Base-by-base conservation (phyloP, 2,888 invertebrate genomes). In the Enoplolaimus lenunculus region DNA sequence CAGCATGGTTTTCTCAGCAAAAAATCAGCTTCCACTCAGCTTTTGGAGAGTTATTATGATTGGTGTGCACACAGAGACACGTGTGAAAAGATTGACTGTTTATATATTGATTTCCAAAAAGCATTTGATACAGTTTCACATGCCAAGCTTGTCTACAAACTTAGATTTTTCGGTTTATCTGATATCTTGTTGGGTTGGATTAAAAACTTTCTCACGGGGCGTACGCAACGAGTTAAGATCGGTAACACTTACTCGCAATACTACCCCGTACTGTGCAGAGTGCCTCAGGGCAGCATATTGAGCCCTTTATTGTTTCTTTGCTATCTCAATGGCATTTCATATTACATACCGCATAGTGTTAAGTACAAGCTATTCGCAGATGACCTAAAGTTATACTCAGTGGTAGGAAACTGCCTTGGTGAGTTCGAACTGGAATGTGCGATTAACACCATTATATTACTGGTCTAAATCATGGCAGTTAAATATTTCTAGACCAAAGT, bases 61-160 rank as follows among this genome's bases (percentile, higher is more conserved):
- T 62, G 62, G 62, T 26, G 62, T 31, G 7, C 7, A 7, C 16
- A 7, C 16, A 13, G 7, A 13, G 62, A n/a, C n/a, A 7, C 7
- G 16, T 13, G 62, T 26, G 13, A 62, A 16, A 29, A 7, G 7
- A 31, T n/a, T 62, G 62, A 62, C n/a, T 26, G 29, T n/a, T 16
- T 62, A 13, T 45, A 45, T 21, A 45, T 45, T 7, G 45, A 45
- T 45, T 45, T 45, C 45, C 45, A 45, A 45, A 45, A 45, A 21
- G 45, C 45, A 45, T 45, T 45, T 45, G 45, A 45, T 21, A 13
- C 7, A 13, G 45, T 62, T 62, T 62, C 62, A 16, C 62, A 62
- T n/a, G 16, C 62, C 28, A 62, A 62, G 62, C 62, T 62, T 29
- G 13, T 62, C 31, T 62, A 62, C 28, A 62, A 62, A 31, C n/a